A percentile compares a stretch with the other conserved stretches of the same genome.
Evolutionary conservation across 2,888 invertebrate genomes (phyloP).

Genomic region (Drosophila recens): DNA sequence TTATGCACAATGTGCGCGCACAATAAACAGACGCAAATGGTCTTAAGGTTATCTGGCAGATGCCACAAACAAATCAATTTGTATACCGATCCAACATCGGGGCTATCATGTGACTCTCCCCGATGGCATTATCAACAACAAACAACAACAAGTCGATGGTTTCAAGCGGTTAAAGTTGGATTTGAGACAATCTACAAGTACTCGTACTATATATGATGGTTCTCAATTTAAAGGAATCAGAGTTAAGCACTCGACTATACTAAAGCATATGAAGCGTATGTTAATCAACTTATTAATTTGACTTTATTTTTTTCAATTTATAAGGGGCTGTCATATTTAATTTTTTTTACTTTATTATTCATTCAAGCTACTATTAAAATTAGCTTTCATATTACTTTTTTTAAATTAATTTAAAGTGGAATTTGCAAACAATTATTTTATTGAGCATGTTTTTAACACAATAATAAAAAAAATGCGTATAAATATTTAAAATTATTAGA

Average conservation of each 20-base stretch:
- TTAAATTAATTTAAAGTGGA: too few species aligned
- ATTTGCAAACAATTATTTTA: too few species aligned
- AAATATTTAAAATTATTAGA: too few species aligned
- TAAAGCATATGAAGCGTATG: neutral
- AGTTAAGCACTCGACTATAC: too few species aligned
- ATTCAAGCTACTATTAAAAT: too few species aligned
- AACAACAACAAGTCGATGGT: slow-evolving; percentile 2
- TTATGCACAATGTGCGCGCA: slow-evolving; percentile 60
- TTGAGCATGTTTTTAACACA: too few species aligned
- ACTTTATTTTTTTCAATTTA: neutral
- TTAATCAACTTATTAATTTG: slow-evolving; percentile 4
- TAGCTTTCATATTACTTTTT: too few species aligned
- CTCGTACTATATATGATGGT: neutral
- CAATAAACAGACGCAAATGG: slow-evolving; percentile 38
- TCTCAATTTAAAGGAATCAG: neutral
- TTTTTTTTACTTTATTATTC: too few species aligned
- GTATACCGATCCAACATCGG: slow-evolving; percentile 8
- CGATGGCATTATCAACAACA: neutral
- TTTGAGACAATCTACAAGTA: neutral
- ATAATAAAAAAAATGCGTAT: too few species aligned
- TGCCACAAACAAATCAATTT: slow-evolving; percentile 49
- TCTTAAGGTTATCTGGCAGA: slow-evolving; percentile 58
- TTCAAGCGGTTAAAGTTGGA: slow-evolving; percentile 12
- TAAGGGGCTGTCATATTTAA: too few species aligned
- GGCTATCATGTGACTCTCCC: slow-evolving; percentile 37